Evolutionary conservation across 2,797 vertebrate species (phyloP).

Genomic region (Hydrophis major): DNA sequence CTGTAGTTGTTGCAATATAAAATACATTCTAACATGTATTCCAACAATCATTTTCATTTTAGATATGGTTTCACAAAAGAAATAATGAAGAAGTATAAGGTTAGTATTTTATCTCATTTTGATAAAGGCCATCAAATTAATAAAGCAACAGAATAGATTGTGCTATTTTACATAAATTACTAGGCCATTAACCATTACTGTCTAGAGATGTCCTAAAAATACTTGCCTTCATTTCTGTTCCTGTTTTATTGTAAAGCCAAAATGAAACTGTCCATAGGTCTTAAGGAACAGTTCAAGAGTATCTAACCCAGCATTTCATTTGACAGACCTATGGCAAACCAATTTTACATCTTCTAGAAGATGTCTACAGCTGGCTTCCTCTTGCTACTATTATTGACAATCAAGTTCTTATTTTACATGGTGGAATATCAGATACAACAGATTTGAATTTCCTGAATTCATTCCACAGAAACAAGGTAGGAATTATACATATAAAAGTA

Average conservation of each 20-base stretch:
- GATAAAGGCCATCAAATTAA: not conserved
- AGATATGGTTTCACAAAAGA: slow-evolving; percentile 98
- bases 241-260: not conserved
- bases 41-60: slow-evolving; percentile 46
- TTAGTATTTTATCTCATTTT: slow-evolving; percentile 59
- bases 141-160: not conserved
- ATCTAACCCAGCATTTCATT: slow-evolving; percentile 35
- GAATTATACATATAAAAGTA: slow-evolving; percentile 9
- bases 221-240: not conserved
- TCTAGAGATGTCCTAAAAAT: not conserved
- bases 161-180: not conserved
- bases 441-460: slow-evolving; percentile 83
- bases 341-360: slow-evolving; percentile 85
- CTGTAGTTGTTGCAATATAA: not conserved
- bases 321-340: slow-evolving; percentile 80
- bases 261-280: not conserved
- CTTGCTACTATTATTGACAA: slow-evolving; percentile 88
- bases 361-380: slow-evolving; percentile 91
- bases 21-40: not conserved
- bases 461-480: slow-evolving; percentile 87
- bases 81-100: slow-evolving; percentile 93
- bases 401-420: slow-evolving; percentile 91
- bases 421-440: slow-evolving; percentile 91
- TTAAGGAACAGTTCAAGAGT: not conserved
- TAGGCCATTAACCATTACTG: not conserved